phyloP scores from a whole-genome alignment of 2,888 invertebrate genomes.

The Lasioglossum villosulum region DNA sequence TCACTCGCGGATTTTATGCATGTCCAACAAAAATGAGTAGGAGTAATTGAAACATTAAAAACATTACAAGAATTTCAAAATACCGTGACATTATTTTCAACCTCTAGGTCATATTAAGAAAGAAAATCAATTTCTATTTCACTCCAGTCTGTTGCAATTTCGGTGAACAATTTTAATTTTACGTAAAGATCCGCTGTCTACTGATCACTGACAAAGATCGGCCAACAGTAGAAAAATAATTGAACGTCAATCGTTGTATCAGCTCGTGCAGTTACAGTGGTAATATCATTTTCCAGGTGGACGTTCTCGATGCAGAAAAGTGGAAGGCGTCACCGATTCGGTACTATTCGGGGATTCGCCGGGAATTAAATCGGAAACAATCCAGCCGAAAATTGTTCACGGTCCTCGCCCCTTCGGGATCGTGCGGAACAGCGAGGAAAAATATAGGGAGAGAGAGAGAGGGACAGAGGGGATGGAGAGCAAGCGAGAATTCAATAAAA shows the following conservation, averaged over 20 bases:
- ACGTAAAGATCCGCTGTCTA: too few species aligned
- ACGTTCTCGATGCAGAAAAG: slow-evolving; percentile 19
- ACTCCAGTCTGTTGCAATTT: too few species aligned
- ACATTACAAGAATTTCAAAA: too few species aligned
- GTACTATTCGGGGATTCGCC: background rate
- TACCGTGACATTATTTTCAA: too few species aligned
- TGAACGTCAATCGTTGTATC: background rate
- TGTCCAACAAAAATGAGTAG: too few species aligned
- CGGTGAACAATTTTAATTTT: too few species aligned
- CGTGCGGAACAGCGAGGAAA: background rate
- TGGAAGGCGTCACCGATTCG: background rate
- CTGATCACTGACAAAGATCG: too few species aligned
- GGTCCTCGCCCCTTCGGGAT: background rate
- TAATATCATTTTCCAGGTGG: background rate
- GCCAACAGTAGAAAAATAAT: background rate
- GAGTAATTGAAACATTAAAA: too few species aligned
- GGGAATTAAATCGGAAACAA: slow-evolving; percentile 52
- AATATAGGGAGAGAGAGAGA: background rate
- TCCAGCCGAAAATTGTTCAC: slow-evolving; percentile 43
- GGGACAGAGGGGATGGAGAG: background rate
- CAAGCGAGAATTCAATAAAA: slow-evolving; percentile 54
- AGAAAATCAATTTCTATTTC: too few species aligned
- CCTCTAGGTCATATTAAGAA: too few species aligned
- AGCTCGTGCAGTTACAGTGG: background rate
- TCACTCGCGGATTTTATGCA: too few species aligned